These are phyloP conservation scores for Lampris incognitus DNA, from an alignment of 2,113 vertebrate genomes.

Conservation along the genomic window DNA sequence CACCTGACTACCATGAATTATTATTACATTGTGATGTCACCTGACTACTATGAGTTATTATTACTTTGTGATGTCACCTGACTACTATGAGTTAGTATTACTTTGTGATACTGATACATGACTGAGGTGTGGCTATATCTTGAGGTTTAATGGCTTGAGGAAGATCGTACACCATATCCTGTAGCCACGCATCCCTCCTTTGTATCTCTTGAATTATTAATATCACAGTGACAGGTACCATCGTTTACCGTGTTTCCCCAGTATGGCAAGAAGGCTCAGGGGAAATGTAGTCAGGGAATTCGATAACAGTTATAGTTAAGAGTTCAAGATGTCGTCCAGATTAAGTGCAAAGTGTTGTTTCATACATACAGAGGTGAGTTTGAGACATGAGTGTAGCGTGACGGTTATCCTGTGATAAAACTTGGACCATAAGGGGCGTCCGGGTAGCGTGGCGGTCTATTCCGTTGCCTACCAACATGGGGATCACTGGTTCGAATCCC, in stretches of 20 bases:
- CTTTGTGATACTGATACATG: slow-evolving; percentile 12
- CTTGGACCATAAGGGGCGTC: no score
- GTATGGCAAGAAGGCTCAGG: slow-evolving; percentile 30
- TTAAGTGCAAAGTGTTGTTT: neutral
- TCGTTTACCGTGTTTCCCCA: slow-evolving; percentile 38
- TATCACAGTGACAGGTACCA: slow-evolving; percentile 31
- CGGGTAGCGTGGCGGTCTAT: no score
- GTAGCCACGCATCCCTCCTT: slow-evolving; percentile 1
- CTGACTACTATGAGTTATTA: neutral
- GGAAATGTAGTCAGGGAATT: slow-evolving; percentile 12
- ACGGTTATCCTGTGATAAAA: neutral
- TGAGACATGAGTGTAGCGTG: neutral
- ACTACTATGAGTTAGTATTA: no score
- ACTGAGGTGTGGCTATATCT: slow-evolving; percentile 32
- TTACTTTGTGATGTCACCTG: no score
- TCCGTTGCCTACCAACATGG: no score
- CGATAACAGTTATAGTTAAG: slow-evolving; percentile 13
- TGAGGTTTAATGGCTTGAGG: neutral
- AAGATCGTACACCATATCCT: slow-evolving; percentile 12
- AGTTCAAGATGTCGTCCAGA: slow-evolving; percentile 1
- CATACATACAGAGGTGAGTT: neutral
- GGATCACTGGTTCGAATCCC: no score
- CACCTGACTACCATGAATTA: slow-evolving; percentile 2
- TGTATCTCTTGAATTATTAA: slow-evolving; percentile 52
- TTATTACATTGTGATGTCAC: neutral